Evolutionary conservation across 2,888 invertebrate species (phyloP), one percentile per base, ranked within the genome.

Genomic region (Polyommatus iphigenia): DNA sequence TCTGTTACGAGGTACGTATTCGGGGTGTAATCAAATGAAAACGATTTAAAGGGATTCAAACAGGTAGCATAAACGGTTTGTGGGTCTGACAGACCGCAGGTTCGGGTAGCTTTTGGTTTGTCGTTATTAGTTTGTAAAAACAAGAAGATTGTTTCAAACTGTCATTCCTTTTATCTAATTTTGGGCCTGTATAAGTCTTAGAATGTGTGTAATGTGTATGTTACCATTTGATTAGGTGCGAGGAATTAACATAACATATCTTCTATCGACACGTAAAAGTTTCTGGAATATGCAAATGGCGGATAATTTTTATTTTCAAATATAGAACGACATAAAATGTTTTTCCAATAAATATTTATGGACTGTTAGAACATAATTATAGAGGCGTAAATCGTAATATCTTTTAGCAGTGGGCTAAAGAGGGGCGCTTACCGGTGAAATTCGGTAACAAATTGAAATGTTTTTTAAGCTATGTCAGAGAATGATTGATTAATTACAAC

Each of bases 401-500:
- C 29, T 67, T 29, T 29, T 29, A 67, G 32, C 29, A 67, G 10
- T 67, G 67, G 29, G 15, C 67, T 67, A 67, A 67, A 18, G 67
- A 18, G 15, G 29, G 29, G 15, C 1, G 15, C 67, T 18, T 67
- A 67, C 67, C 29, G 67, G 13, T 67, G 18, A 67, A 32, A 67
- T 67, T 67, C 20, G 67, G 67, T 67, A 67, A 67, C 29, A 67
- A 67, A 67, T 67, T 67, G 18, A 67, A 67, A 67, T 67, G 67
- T 67, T 67, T 67, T 32, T 67, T 67, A 67, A 67, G 67, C 67
- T 67, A 32, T 67, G 67, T 18, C 67, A 67, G 29, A 32, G 6
- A 67, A 67, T 67, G 67, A 67, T 67, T 67, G 67, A 67, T 67
- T 67, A 67, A 67, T 67, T 67, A 67, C 67, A 29, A 29, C 67